Evolutionary conservation across 2,888 invertebrate genomes (phyloP).

Genomic region (Sepiola atlantica): DNA sequence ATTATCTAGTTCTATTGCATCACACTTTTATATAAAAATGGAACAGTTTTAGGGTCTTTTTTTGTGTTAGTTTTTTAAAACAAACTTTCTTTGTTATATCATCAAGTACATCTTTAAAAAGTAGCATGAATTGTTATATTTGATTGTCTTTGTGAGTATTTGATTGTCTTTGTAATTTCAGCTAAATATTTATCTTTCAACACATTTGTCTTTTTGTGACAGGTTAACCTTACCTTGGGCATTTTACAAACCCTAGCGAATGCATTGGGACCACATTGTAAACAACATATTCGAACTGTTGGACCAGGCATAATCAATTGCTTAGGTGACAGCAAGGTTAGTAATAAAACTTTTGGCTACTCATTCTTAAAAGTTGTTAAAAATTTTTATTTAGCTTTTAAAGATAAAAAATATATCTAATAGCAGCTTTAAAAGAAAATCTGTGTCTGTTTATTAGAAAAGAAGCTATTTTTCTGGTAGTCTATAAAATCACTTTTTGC

Average conservation of each 20-base stretch:
- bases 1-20: too few species aligned
- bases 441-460: not conserved
- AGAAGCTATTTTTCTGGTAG: too few species aligned
- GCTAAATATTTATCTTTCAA: not conserved
- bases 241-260: conserved; percentile 88
- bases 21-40: not conserved
- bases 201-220: conserved; percentile 51
- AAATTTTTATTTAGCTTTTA: not conserved
- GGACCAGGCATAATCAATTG: conserved; percentile 87
- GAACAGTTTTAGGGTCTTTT: not conserved
- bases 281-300: conserved; percentile 85
- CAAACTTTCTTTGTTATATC: not conserved
- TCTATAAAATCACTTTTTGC: too few species aligned
- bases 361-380: too few species aligned
- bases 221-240: conserved; percentile 86
- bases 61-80: not conserved
- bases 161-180: too few species aligned
- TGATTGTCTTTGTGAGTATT: not conserved
- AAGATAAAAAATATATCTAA: not conserved
- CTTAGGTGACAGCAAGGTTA: conserved; percentile 83
- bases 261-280: conserved; percentile 87
- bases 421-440: not conserved
- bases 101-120: not conserved
- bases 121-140: not conserved
- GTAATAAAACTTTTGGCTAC: not conserved